Evolutionary conservation across 2,113 vertebrate species (phyloP).

Genomic region (Caranx ignobilis): DNA sequence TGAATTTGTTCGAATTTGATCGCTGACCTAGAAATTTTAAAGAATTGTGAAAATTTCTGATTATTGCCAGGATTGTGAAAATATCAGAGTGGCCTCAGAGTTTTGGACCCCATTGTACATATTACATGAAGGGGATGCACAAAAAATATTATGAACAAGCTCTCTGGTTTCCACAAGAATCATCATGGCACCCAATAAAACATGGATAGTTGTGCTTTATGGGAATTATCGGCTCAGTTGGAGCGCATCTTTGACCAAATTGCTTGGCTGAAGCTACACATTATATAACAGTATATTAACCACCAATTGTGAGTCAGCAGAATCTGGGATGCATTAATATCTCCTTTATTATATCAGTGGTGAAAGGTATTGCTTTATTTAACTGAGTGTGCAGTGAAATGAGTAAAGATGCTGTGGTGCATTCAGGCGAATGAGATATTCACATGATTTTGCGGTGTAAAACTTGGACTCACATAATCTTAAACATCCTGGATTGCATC

Average conservation of each 20-base stretch:
- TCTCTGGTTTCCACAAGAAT: slow-evolving; percentile 44
- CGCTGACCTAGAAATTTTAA: no score
- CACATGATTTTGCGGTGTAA: slow-evolving; percentile 29
- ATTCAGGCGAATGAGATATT: slow-evolving; percentile 17
- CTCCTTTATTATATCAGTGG: slow-evolving; percentile 40
- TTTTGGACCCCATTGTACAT: slow-evolving; percentile 12
- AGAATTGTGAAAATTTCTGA: no score
- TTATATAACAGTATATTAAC: slow-evolving; percentile 67
- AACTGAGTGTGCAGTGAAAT: slow-evolving; percentile 35
- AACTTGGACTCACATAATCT: slow-evolving; percentile 36
- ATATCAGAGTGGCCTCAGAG: no score
- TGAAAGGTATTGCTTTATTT: slow-evolving; percentile 43
- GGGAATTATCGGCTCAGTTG: slow-evolving; percentile 61
- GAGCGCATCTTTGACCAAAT: slow-evolving; percentile 67
- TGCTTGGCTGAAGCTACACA: slow-evolving; percentile 60
- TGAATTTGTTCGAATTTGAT: no score
- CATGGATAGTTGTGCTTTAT: slow-evolving; percentile 63
- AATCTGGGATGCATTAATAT: slow-evolving; percentile 44
- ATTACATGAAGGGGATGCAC: slow-evolving; percentile 8
- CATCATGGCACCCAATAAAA: slow-evolving; percentile 59
- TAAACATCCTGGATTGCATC: slow-evolving; percentile 41
- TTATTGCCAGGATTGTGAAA: no score
- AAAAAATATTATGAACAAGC: slow-evolving; percentile 31
- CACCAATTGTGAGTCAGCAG: slow-evolving; percentile 62
- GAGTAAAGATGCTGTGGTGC: slow-evolving; percentile 26